Conservation (phyloP, 1,140 invertebrate genomes). For the Orius insidiosus region DNA sequence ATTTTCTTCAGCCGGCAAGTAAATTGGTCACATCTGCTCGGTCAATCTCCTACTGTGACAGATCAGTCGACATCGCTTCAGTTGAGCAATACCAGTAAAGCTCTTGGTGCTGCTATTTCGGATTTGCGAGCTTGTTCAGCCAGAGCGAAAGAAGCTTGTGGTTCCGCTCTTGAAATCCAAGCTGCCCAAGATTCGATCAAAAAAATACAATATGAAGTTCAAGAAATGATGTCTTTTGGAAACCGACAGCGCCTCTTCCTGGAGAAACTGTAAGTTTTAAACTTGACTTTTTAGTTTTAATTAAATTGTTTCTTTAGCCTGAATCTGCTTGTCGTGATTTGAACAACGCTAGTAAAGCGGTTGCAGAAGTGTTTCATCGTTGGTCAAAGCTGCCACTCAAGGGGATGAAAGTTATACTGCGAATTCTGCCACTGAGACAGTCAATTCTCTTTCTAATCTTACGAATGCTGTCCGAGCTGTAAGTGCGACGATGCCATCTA, state of each 20-base stretch:
- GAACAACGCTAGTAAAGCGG: constrained; percentile 44
- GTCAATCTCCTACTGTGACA: constrained; percentile 65
- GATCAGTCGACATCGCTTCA: constrained; percentile 63
- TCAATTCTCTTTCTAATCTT: constrained; percentile 50
- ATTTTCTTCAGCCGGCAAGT: constrained; percentile 51
- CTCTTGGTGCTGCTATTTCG: constrained; percentile 51
- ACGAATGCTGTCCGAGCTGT: constrained; percentile 53
- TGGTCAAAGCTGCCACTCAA: constrained; percentile 70
- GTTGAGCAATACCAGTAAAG: constrained; percentile 51
- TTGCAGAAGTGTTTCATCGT: constrained; percentile 56
- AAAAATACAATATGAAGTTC: constrained; percentile 61
- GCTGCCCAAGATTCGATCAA: constrained; percentile 51
- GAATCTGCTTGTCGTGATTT: constrained; percentile 59
- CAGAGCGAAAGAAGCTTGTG: constrained; percentile 70
- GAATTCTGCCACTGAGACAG: constrained; percentile 62
- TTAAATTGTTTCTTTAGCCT: constrained; percentile 28
- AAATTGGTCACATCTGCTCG: constrained; percentile 59
- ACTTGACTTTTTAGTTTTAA: constrained; percentile 3
- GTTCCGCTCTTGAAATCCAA: constrained; percentile 60
- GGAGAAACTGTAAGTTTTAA: constrained; percentile 50
- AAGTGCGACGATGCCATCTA: constrained; percentile 34
- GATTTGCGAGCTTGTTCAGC: constrained; percentile 65
- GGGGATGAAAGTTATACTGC: constrained; percentile 72
- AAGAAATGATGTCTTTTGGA: constrained; percentile 56
- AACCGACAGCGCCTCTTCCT: constrained; percentile 62